Evolutionary conservation across 1,140 invertebrate genomes (phyloP), one percentile per base, ranked within the genome.

Genomic region (Bombus superbus): DNA sequence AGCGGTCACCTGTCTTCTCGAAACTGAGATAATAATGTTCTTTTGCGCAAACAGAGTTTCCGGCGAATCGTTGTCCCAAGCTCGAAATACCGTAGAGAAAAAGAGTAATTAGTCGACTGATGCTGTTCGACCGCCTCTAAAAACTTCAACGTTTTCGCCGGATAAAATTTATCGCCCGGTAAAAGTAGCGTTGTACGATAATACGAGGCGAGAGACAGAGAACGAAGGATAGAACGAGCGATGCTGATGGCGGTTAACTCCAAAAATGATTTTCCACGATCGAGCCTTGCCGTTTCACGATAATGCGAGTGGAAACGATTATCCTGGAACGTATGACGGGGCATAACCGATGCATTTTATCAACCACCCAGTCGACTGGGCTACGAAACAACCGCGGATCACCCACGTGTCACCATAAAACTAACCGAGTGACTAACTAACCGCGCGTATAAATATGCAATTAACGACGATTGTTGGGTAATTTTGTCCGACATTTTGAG

Each of bases 401-500:
- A 79, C 68, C 62, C 66, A 42, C 72, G 85, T 69, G 83, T 83
- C 81, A 81, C 66, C 88, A 66, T 90, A 86, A 85, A 91, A 91
- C 86, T 84, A 88, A 77, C 86, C 81, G 81, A 78, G 77, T 88
- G 81, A 86, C 80, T 72, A 85, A 83, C 89, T 88, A 90, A 86
- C 88, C 81, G 85, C 73, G 85, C 76, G 81, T 77, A 79, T 87
- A 88, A 88, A 87, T 89, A 89, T 86, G 88, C 77, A 84, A 91
- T 91, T 90, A 91, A 90, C 89, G 66, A 89, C 90, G 88, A 91
- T 90, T 84, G 80, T 90, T 71, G 47, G 71, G 74, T 77, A 88
- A 91, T 91, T 90, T 90, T 83, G 32, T 59, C 74, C 64, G 88
- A 53, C 47, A 53, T 53, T 53, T 53, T 53, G 47, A 22, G 87